phyloP scores from a whole-genome alignment of 1,140 invertebrate genomes.

The Tetragonula clypearis region DNA sequence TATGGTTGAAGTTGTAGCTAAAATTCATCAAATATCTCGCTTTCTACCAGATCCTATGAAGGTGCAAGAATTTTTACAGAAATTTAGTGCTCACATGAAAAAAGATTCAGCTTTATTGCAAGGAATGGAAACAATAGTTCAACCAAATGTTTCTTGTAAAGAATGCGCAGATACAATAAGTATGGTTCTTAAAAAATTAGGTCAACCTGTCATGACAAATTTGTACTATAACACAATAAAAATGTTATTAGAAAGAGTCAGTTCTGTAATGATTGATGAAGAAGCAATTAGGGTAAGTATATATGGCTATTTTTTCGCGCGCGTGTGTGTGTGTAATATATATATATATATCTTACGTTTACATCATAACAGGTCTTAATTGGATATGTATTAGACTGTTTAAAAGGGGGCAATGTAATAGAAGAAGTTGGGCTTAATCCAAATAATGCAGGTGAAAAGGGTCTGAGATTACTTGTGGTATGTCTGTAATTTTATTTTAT shows the following conservation, averaged over 20 bases:
- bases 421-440: conserved; percentile 90
- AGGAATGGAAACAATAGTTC: conserved; percentile 93
- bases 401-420: conserved; percentile 86
- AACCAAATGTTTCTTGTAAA: conserved; percentile 93
- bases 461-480: conserved; percentile 89
- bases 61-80: conserved; percentile 94
- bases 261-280: conserved; percentile 97
- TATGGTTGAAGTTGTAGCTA: conserved; percentile 86
- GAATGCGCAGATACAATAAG: conserved; percentile 92
- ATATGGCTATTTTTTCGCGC: conserved; percentile 1
- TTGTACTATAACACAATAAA: conserved; percentile 97
- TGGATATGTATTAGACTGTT: conserved; percentile 83
- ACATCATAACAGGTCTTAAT: conserved; percentile 75
- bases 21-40: conserved; percentile 84
- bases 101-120: conserved; percentile 90
- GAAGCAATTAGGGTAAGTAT: conserved; percentile 87
- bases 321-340: not conserved
- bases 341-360: conserved; percentile 5
- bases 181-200: conserved; percentile 95
- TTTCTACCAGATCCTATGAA: conserved; percentile 97
- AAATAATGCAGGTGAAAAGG: conserved; percentile 91
- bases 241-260: conserved; percentile 95
- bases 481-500: conserved; percentile 46
- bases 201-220: conserved; percentile 96
- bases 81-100: conserved; percentile 92